phyloP scores from a whole-genome alignment of 2,797 vertebrate genomes.

The Myotis daubentonii region DNA sequence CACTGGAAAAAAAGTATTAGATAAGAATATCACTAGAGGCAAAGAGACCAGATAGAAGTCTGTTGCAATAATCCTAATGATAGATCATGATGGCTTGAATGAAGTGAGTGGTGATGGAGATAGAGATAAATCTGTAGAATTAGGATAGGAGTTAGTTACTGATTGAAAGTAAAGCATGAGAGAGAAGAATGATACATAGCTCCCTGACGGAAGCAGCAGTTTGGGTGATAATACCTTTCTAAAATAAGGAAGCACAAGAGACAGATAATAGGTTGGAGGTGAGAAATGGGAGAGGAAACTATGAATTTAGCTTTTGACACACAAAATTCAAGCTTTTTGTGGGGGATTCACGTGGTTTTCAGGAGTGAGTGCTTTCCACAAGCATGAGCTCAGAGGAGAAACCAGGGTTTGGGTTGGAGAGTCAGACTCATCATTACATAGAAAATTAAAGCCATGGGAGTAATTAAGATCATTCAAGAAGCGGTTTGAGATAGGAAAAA shows the following conservation, averaged over 20 bases:
- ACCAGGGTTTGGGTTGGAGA: not conserved
- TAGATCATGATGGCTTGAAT: not conserved
- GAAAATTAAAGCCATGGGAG: not conserved
- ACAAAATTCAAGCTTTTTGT: not conserved
- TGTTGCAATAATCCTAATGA: not conserved
- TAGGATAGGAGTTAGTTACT: not conserved
- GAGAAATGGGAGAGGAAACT: not conserved
- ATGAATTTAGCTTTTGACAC: not conserved
- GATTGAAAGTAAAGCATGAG: not conserved
- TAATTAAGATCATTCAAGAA: not conserved
- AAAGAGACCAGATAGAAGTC: not conserved
- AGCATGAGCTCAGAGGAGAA: not conserved
- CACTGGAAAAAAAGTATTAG: not conserved
- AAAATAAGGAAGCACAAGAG: not conserved
- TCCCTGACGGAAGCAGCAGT: not conserved
- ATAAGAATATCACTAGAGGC: not conserved
- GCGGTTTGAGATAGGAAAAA: conserved; percentile 2
- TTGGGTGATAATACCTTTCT: not conserved
- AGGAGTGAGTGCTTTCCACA: not conserved
- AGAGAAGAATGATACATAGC: not conserved
- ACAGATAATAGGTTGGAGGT: not conserved
- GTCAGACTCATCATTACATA: not conserved
- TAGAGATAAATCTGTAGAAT: not conserved
- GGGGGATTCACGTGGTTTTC: not conserved
- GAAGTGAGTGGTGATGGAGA: not conserved